These are phyloP conservation scores for Metaphire vulgaris DNA, from an alignment of 1,140 invertebrate species.

Conservation along the genomic window DNA sequence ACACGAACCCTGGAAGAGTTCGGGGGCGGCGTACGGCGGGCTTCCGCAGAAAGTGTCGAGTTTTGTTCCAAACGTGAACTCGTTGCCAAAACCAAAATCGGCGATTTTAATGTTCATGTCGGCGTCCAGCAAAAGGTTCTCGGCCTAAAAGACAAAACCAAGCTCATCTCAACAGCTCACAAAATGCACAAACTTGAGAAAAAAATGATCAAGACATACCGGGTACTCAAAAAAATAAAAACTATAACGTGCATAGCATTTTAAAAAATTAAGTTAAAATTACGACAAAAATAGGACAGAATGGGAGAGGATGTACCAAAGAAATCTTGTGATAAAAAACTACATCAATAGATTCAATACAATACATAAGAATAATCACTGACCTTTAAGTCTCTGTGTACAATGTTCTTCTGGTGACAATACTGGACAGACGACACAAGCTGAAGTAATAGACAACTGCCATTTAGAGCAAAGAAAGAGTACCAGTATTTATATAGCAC, in stretches of 20 bases:
- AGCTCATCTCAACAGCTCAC: not conserved
- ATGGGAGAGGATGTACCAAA: not conserved
- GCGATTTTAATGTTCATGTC: conserved; percentile 99
- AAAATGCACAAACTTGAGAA: not conserved
- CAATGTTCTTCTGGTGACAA: conserved; percentile 99
- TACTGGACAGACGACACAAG: conserved; percentile 99
- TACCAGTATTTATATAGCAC: not conserved
- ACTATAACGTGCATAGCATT: not conserved
- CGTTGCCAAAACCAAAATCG: conserved; percentile 99
- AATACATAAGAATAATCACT: conserved; percentile 17
- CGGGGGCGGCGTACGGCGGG: conserved; percentile 97
- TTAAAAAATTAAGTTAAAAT: not conserved
- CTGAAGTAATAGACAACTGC: conserved; percentile 26
- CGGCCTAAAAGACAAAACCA: conserved; percentile 64
- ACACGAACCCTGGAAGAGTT: conserved; percentile 85
- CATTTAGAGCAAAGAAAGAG: not conserved
- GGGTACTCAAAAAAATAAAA: not conserved
- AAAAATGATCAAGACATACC: not conserved
- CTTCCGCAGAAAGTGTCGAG: conserved; percentile 98
- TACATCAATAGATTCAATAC: too few relatives aligned
- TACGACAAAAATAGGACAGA: not conserved
- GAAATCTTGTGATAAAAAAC: too few relatives aligned
- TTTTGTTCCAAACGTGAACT: conserved; percentile 96
- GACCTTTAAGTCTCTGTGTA: conserved; percentile 92
- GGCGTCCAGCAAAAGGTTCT: conserved; percentile 95